Conservation (phyloP, 2,113 vertebrate species). For the Lamprologus ornatipinnis region DNA sequence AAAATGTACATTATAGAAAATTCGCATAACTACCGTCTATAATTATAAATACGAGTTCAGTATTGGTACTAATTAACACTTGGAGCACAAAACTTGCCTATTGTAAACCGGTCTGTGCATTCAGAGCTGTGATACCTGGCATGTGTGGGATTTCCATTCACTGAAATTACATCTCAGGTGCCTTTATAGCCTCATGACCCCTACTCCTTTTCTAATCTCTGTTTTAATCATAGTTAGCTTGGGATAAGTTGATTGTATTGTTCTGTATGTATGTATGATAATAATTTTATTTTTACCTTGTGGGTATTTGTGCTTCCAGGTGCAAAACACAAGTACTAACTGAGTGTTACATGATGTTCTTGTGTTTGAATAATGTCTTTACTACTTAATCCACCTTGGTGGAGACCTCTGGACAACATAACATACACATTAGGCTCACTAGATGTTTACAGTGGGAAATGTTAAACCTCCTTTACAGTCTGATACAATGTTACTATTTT, state of each 20-base stretch:
- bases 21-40: neutral
- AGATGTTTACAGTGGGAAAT: neutral
- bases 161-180: neutral
- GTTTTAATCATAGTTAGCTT: neutral
- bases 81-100: neutral
- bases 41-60: neutral
- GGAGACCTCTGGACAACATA: neutral
- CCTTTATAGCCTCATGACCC: neutral
- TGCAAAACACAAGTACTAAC: neutral
- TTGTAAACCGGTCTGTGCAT: neutral
- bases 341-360: neutral
- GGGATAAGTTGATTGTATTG: neutral
- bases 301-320: neutral
- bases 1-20: neutral
- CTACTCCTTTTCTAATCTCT: neutral
- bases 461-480: neutral
- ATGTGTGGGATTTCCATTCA: neutral
- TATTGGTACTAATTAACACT: neutral
- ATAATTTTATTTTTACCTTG: neutral
- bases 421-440: neutral
- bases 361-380: neutral
- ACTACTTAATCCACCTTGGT: neutral
- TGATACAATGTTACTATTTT: neutral
- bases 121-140: neutral
- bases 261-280: neutral